These are phyloP conservation scores for Otolemur garnettii DNA, from an alignment of 2,113 vertebrate genomes.

Conservation along the genomic window DNA sequence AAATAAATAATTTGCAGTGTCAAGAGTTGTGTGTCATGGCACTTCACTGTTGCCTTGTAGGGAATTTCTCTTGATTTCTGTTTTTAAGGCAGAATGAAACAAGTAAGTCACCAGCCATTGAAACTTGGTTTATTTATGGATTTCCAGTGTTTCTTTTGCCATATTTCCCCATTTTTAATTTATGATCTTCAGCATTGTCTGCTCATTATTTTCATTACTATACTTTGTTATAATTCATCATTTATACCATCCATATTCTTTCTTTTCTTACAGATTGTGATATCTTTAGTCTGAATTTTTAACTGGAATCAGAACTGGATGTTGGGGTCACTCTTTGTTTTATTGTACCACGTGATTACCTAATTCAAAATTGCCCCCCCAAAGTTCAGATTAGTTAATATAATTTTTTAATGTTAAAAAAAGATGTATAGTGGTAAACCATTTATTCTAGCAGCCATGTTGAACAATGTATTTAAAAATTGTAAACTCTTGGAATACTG, in stretches of 20 bases:
- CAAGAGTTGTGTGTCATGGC: not conserved
- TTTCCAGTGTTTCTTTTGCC: slow-evolving; percentile 21
- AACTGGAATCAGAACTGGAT: slow-evolving; percentile 95
- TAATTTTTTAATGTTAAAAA: slow-evolving; percentile 76
- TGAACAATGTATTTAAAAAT: slow-evolving; percentile 80
- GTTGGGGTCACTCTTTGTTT: slow-evolving; percentile 91
- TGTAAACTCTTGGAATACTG: slow-evolving; percentile 80
- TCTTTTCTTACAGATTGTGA: slow-evolving; percentile 97
- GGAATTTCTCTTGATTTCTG: not conserved
- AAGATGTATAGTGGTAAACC: slow-evolving; percentile 72
- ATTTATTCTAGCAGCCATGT: slow-evolving; percentile 74
- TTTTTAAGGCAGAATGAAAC: not conserved
- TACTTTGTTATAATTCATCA: slow-evolving; percentile 81
- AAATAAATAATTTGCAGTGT: not conserved
- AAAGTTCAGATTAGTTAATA: slow-evolving; percentile 83
- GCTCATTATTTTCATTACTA: slow-evolving; percentile 79
- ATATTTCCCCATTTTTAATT: slow-evolving; percentile 66
- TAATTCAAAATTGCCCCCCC: slow-evolving; percentile 87
- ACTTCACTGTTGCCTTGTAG: not conserved
- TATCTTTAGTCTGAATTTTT: slow-evolving; percentile 95
- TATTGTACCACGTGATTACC: slow-evolving; percentile 86
- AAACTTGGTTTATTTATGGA: not conserved
- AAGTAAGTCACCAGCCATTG: not conserved
- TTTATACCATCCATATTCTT: slow-evolving; percentile 88
- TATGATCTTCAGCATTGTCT: slow-evolving; percentile 62